A percentile compares a stretch with the other conserved stretches of the same genome.
Conservation (phyloP, 2,797 vertebrate species). For the Botia almorhae region DNA sequence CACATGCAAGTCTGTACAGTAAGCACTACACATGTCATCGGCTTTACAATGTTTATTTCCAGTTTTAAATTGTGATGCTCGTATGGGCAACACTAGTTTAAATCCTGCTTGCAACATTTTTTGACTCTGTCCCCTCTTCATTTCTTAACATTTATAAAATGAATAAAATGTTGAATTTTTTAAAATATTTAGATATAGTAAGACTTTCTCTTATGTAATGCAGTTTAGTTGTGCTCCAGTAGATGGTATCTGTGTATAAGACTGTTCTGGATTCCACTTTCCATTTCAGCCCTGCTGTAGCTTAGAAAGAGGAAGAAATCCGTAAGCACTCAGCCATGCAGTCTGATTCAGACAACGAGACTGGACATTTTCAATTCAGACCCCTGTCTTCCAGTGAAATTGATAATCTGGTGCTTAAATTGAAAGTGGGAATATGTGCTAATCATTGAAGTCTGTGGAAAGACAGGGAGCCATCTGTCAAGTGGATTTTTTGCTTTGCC, state of each 20-base stretch:
- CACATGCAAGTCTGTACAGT: neutral
- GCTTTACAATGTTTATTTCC: neutral
- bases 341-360: slow-evolving; percentile 8
- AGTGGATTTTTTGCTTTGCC: neutral
- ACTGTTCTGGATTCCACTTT: neutral
- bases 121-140: neutral
- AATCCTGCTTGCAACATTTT: neutral
- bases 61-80: neutral
- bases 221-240: slow-evolving; percentile 43
- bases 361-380: slow-evolving; percentile 35
- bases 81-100: neutral
- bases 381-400: slow-evolving; percentile 31
- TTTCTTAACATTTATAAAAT: neutral
- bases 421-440: slow-evolving; percentile 25
- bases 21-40: neutral
- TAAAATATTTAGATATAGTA: neutral
- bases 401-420: slow-evolving; percentile 34
- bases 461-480: slow-evolving; percentile 35
- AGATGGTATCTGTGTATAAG: slow-evolving; percentile 51
- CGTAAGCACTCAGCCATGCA: slow-evolving; percentile 4
- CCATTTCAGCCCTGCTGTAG: slow-evolving; percentile 2
- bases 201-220: slow-evolving; percentile 8
- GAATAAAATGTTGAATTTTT: neutral
- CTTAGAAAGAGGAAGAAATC: slow-evolving; percentile 9
- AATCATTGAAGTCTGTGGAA: slow-evolving; percentile 39